Evolutionary conservation across 2,888 invertebrate species (phyloP), one percentile per base, ranked within the genome.

Genomic region (Hemaris fuciformis): DNA sequence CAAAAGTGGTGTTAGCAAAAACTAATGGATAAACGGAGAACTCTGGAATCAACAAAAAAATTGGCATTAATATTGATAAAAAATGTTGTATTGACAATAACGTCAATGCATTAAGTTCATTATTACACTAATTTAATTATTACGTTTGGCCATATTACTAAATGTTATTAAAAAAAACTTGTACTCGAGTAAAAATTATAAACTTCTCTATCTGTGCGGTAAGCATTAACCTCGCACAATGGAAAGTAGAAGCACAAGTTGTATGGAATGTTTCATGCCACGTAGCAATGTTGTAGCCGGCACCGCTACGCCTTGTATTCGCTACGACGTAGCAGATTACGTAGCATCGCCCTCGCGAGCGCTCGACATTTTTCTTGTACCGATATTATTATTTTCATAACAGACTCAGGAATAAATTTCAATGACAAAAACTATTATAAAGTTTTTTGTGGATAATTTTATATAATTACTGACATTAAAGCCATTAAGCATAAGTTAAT

Each of bases 201-300:
- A 53, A 53, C 31, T 31, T 31, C 31, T 8, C 53, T 25, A 15
- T 15, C 15, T 43, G 3, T 48, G 27, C 27, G 25, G 8, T 7
- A 8, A 48, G 15, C 27, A 27, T 48, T 48, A 48, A 48, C 48
- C 27, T n/a, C 27, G 8, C 31, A 53, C 53, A 53, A 53, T 53
- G 18, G 53, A 53, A 53, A 53, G 18, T 31, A 15, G 48, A 27
- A 53, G 53, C 48, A 53, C 53, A 31, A 20, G 53, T 53, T 31
- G 53, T 18, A 53, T 31, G 27, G 31, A 53, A 53, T 53, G 53
- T 53, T 53, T 53, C 53, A 53, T 53, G 53, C 27, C 53, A 27
- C 53, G 53, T 53, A 53, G 53, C 53, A 53, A 53, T 53, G 27
- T 31, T 10, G 53, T 31, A 53, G 18, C 53, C 8, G 1, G 53